These are phyloP conservation scores for Yponomeuta cagnagella DNA, from an alignment of 2,888 invertebrate species.

Conservation along the genomic window DNA sequence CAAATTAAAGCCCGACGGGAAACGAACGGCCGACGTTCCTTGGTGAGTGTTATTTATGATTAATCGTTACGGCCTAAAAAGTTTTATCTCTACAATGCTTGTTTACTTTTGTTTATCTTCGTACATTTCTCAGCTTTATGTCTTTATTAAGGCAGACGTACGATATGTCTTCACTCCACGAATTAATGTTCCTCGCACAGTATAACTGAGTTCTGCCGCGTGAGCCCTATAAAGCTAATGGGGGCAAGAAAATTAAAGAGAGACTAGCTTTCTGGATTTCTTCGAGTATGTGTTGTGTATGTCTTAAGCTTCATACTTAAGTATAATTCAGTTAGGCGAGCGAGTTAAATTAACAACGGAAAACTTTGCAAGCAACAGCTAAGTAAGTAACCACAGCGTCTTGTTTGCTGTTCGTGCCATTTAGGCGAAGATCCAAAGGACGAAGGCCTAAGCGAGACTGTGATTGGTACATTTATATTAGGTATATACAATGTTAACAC, in stretches of 20 bases:
- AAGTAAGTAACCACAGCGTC: not conserved
- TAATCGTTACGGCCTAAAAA: constrained; percentile 5
- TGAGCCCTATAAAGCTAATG: not conserved
- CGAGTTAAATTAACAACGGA: not conserved
- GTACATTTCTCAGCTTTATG: not conserved
- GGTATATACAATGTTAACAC: no score
- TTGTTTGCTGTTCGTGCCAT: not conserved
- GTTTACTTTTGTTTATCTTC: not conserved
- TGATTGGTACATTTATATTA: not conserved
- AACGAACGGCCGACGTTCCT: not conserved
- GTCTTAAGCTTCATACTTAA: no score
- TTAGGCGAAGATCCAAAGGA: not conserved
- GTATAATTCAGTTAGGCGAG: no score
- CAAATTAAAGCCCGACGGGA: not conserved
- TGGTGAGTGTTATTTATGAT: not conserved
- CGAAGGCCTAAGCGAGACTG: not conserved
- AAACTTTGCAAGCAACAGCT: not conserved
- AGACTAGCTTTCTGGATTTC: no score
- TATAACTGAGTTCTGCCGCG: no score
- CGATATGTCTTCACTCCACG: no score
- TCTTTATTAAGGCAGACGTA: no score
- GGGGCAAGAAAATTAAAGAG: not conserved
- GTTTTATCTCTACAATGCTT: not conserved
- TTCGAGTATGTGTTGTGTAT: no score
- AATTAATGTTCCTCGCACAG: no score